These are phyloP conservation scores for Rhinoraja longicauda DNA, from an alignment of 2,797 vertebrate genomes.

Conservation along the genomic window DNA sequence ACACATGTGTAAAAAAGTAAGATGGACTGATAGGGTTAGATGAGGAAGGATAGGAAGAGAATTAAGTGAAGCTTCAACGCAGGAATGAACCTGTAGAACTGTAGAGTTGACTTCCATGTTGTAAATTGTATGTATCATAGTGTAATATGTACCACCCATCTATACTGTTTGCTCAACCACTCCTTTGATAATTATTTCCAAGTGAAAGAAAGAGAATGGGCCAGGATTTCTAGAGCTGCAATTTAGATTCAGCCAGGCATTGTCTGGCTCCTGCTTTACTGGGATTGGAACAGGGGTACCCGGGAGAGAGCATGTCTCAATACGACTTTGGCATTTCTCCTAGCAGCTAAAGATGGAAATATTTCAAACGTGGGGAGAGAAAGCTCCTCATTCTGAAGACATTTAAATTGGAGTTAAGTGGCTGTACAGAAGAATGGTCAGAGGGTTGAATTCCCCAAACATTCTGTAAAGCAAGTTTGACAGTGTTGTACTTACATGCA, in stretches of 20 bases:
- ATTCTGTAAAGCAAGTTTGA: neutral
- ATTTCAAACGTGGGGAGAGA: neutral
- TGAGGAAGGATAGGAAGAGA: neutral
- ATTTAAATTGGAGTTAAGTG: conserved; percentile 20
- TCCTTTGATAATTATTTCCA: neutral
- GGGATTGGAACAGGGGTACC: neutral
- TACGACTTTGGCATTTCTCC: neutral
- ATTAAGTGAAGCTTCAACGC: neutral
- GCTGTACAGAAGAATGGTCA: neutral
- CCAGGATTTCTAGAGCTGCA: neutral
- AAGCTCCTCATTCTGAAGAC: neutral
- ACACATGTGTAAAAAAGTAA: neutral
- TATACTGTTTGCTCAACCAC: neutral
- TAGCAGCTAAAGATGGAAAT: neutral
- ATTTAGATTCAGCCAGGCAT: neutral
- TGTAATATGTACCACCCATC: neutral
- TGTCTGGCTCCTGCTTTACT: neutral
- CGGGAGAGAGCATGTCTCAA: neutral
- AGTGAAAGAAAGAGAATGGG: neutral
- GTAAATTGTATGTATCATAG: neutral
- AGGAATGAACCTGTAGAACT: neutral
- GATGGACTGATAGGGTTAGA: neutral
- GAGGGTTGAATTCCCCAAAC: neutral
- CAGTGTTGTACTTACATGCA: neutral
- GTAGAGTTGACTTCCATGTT: neutral